A percentile compares a stretch with the other conserved stretches of the same genome.
These are phyloP conservation scores for Ciconia maguari DNA, from an alignment of 2,113 vertebrate genomes.

Conservation along the genomic window DNA sequence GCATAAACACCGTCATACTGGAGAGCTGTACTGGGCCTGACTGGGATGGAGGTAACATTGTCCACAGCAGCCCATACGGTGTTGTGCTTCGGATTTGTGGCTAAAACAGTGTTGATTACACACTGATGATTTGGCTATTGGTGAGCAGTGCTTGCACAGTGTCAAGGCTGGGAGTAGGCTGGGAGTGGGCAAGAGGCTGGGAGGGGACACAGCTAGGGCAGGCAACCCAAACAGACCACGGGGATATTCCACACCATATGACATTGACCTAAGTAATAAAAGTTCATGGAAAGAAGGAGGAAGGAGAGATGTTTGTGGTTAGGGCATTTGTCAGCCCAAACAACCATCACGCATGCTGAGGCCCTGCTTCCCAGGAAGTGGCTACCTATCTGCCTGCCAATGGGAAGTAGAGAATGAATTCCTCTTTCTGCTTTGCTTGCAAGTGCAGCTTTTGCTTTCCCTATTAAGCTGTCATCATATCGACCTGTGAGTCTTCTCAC, in stretches of 20 bases:
- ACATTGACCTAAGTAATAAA: neutral
- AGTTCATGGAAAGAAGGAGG: neutral
- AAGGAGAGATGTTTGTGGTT: neutral
- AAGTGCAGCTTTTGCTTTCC: slow-evolving; percentile 27
- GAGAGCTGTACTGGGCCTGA: neutral
- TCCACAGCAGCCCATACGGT: neutral
- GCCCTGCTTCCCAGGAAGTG: neutral
- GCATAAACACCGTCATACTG: neutral
- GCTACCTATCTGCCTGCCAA: neutral
- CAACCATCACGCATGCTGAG: rapidly evolving
- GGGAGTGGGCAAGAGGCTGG: neutral
- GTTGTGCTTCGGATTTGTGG: neutral
- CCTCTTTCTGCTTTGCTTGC: slow-evolving; percentile 32
- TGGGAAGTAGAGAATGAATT: neutral
- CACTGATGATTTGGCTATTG: rapidly evolving
- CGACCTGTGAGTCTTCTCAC: neutral
- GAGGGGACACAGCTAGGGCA: neutral
- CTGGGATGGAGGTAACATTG: neutral
- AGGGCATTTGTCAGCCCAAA: neutral
- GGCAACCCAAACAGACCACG: neutral
- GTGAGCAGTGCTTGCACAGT: neutral
- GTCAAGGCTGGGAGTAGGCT: neutral
- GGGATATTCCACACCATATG: neutral
- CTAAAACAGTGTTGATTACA: neutral
- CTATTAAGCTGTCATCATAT: neutral